Evolutionary conservation across 2,888 invertebrate genomes (phyloP), one percentile per base, ranked within the genome.

Genomic region (Drosophila imparisetae): DNA sequence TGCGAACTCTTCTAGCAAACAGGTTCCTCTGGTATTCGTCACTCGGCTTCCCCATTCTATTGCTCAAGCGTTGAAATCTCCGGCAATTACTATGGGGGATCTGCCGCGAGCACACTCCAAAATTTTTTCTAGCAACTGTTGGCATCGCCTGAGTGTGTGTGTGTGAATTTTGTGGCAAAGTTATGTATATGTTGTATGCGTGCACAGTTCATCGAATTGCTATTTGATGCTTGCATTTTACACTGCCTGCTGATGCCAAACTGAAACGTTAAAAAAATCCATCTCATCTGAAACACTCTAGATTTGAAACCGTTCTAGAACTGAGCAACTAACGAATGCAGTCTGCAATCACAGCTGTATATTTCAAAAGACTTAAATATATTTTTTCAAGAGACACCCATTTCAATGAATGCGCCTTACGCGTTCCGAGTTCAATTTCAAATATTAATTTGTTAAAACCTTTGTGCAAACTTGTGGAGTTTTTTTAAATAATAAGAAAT

Each of bases 171-270:
- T 73, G 58, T 64, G 62, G 62, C 52, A 53, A 71, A 60, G 67
- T 80, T 73, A 74, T 82, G 72, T 80, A 67, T 85, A 79, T 81
- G 76, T 74, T 72, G 66, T 77, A 69, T 87, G 80, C 75, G 82
- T 81, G 80, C 63, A 66, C 66, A 66, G 83, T 82, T 80, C 86
- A 82, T 85, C 78, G 78, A 88, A 83, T 85, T 85, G 78, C 66
- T 57, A 88, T 82, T 83, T 85, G 60, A 73, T 71, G 69, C 68
- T 72, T 66, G 77, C 71, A 71, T 72, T 79, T 70, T 65, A 58
- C 58, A 72, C 45, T 58, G 57, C 61, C 83, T 66, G 55, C 69
- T 78, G 88, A 74, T 72, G 78, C 78, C 69, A 38, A 55, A 11
- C 65, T 24, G 5, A 21, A 42, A 42, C 13, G 21, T 21, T n/a